A percentile compares a stretch with the other conserved stretches of the same genome.
phyloP scores from a whole-genome alignment of 1,140 invertebrate species.

The Venturia canescens region DNA sequence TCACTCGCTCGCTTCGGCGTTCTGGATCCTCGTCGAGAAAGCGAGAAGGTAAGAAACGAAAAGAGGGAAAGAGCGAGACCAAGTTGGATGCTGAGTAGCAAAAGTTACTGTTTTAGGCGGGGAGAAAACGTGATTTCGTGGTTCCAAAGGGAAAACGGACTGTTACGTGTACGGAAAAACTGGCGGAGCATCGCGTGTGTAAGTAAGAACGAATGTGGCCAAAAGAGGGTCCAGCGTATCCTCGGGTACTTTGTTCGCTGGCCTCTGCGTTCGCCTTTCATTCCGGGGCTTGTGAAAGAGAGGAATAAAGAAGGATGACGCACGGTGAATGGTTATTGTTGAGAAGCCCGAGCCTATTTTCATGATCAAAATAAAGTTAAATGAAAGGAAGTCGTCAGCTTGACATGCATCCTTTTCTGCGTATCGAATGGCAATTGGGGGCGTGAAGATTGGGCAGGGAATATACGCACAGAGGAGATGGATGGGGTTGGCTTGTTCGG shows the following conservation, averaged over 20 bases:
- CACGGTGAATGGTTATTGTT: too few relatives aligned
- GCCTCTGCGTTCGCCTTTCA: neutral
- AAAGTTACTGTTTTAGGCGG: slow-evolving; percentile 58
- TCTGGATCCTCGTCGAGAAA: neutral
- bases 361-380: too few relatives aligned
- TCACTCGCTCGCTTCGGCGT: slow-evolving; percentile 13
- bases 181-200: neutral
- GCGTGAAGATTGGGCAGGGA: too few relatives aligned
- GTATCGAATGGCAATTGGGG: neutral
- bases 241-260: neutral
- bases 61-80: slow-evolving; percentile 24
- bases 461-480: too few relatives aligned
- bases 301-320: neutral
- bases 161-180: slow-evolving; percentile 50
- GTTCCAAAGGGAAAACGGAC: slow-evolving; percentile 54
- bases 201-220: neutral
- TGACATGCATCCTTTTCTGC: neutral
- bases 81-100: slow-evolving; percentile 58
- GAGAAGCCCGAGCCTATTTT: too few relatives aligned
- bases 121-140: slow-evolving; percentile 64
- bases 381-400: slow-evolving; percentile 31
- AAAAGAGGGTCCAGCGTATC: neutral
- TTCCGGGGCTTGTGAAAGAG: neutral
- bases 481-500: slow-evolving; percentile 26
- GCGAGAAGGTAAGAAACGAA: neutral